Conservation (phyloP, 2,888 invertebrate genomes). For the Peribatodes rhomboidaria region DNA sequence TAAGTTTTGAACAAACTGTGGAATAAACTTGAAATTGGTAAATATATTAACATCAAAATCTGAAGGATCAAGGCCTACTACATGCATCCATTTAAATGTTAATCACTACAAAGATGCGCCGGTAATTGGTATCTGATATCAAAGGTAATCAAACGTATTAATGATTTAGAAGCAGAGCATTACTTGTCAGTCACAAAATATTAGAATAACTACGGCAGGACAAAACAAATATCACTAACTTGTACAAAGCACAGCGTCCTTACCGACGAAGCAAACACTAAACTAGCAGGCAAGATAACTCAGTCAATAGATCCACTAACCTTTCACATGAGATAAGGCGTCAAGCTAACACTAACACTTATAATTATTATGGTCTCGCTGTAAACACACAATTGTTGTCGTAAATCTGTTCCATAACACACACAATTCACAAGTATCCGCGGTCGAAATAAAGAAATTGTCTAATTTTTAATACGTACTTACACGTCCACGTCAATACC, state of each 20-base stretch:
- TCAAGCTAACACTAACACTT: slow-evolving; percentile 30
- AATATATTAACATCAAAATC: neutral
- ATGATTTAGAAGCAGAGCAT: too few species aligned
- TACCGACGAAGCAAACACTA: slow-evolving; percentile 29
- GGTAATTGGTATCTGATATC: too few species aligned
- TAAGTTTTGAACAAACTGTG: too few species aligned
- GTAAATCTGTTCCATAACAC: neutral
- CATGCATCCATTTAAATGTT: too few species aligned
- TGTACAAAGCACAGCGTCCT: slow-evolving; percentile 9
- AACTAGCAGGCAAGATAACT: slow-evolving; percentile 28
- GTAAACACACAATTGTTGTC: neutral
- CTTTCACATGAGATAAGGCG: slow-evolving; percentile 57
- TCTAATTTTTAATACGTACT: too few species aligned
- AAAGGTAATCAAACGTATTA: too few species aligned
- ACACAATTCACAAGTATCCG: neutral
- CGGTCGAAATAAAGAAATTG: neutral
- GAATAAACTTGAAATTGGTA: neutral
- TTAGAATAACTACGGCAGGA: slow-evolving; percentile 8
- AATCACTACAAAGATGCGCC: neutral
- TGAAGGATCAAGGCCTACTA: too few species aligned
- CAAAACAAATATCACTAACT: slow-evolving; percentile 22
- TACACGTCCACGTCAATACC: neutral
- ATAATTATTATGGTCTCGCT: slow-evolving; percentile 1
- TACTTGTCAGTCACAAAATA: neutral
- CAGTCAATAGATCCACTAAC: slow-evolving; percentile 48